Evolutionary conservation across 2,888 invertebrate species (phyloP).

Genomic region (Meteorus cinctellus): DNA sequence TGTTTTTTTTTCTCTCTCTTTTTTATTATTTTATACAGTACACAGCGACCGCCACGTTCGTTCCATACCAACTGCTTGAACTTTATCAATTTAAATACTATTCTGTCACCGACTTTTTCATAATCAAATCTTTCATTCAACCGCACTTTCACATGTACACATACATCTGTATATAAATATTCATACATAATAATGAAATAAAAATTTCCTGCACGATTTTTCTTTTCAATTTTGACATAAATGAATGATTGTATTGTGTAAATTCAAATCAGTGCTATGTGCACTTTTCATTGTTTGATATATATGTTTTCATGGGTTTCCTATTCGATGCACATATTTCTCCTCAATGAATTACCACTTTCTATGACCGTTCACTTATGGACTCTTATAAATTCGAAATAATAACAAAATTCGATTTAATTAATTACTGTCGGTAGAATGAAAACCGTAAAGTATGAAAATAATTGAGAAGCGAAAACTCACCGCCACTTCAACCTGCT

Average conservation of each 20-base stretch:
- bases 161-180: neutral
- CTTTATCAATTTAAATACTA: slow-evolving; percentile 36
- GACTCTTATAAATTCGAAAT: no score
- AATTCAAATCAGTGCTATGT: neutral
- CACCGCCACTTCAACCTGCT: no score
- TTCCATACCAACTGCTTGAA: slow-evolving; percentile 27
- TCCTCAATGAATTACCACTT: no score
- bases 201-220: neutral
- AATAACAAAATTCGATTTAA: no score
- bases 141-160: neutral
- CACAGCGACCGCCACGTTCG: neutral
- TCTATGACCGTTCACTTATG: no score
- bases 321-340: no score
- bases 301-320: no score
- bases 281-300: neutral
- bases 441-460: no score
- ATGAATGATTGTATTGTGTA: no score
- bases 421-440: no score
- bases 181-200: neutral
- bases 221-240: neutral
- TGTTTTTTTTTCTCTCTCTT: neutral
- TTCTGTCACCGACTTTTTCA: neutral
- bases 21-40: neutral
- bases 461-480: no score
- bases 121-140: slow-evolving; percentile 21